phyloP scores from a whole-genome alignment of 2,113 vertebrate genomes.

The Diphyllodes magnificus region DNA sequence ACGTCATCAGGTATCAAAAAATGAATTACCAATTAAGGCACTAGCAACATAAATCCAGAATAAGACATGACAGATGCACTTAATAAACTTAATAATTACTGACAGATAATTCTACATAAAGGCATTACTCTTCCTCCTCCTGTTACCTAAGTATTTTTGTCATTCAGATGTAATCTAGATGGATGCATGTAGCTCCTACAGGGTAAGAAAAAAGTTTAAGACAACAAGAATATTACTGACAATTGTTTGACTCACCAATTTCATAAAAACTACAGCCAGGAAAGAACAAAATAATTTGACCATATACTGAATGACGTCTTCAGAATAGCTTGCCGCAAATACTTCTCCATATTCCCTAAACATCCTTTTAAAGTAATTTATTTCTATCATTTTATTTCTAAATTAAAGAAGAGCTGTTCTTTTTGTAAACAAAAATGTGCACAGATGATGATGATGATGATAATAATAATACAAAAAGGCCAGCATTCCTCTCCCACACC shows the following conservation, averaged over 20 bases:
- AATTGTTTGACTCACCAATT: constrained; percentile 39
- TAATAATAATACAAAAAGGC: background rate
- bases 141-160: constrained; percentile 7
- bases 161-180: background rate
- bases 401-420: background rate
- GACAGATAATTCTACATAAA: constrained; percentile 14
- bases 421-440: background rate
- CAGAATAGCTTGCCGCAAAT: background rate
- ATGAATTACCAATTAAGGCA: background rate
- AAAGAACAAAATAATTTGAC: constrained; percentile 31
- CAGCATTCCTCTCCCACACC: background rate
- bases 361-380: background rate
- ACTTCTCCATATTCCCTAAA: background rate
- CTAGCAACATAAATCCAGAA: background rate
- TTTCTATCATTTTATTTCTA: background rate
- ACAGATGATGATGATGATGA: background rate
- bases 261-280: background rate
- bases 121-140: background rate
- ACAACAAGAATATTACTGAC: background rate
- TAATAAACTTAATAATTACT: background rate
- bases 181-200: background rate
- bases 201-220: background rate
- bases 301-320: background rate
- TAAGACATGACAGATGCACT: background rate
- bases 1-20: background rate